Evolutionary conservation across 2,888 invertebrate species (phyloP), one percentile per base, ranked within the genome.

Genomic region (Ellobium chinense): DNA sequence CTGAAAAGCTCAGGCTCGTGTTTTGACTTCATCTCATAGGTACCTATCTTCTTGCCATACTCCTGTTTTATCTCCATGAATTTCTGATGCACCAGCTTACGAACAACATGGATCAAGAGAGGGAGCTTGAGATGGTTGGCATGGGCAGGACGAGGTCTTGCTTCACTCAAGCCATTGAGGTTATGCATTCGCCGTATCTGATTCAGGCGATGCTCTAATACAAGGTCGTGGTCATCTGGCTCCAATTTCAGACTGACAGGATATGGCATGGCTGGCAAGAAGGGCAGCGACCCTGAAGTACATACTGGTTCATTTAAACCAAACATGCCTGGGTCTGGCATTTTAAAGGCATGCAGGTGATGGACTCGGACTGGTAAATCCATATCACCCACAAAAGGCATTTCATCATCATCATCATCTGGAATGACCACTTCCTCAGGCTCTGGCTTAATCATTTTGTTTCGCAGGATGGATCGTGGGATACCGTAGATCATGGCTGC

Each of bases 401-500:
- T 37, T 27, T 66, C 68, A 66, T 82, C 80, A 54, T 74, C 75
- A 66, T 74, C 80, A 9, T 58, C 73, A 37, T 73, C 54, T 37
- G 54, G 68, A 34, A 78, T 36, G 66, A 39, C 60, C 56, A 68
- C 72, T 81, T 58, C 79, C 9, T 24, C 36, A 65, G 21, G 70
- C 21, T 78, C 68, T n/a, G 68, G 70, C 24, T 69, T 68, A 0
- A 62, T 39, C 24, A 94, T 97, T 94, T 99, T 99, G 94, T 98
- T 99, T 84, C 99, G 95, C 73, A 99, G 95, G 36, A 98, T 99
- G 86, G 99, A 98, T 85, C 99, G 95, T 9, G 99, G 99, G 92
- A 99, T 98, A 89, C 98, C 98, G 94, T 99, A 99, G 89, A 98
- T 96, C 77, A 97, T 97, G 75, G 99, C 97, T 12, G 99, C 98